A percentile compares a stretch with the other conserved stretches of the same genome.
Evolutionary conservation across 1,140 invertebrate species (phyloP).

Genomic region (Drosophila orena): DNA sequence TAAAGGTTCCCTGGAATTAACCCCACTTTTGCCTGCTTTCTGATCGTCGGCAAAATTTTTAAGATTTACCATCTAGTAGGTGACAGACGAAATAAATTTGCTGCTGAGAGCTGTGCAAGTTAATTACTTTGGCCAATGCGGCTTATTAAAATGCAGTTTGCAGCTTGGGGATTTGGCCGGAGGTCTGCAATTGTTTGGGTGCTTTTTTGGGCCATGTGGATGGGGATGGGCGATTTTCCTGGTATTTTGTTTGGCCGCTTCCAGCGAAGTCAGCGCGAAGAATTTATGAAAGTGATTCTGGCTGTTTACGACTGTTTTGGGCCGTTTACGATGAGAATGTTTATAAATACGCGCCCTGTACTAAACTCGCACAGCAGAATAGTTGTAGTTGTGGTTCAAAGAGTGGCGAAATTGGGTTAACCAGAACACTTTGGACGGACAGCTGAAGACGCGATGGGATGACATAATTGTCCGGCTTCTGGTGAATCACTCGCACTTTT

Average conservation of each 20-base stretch:
- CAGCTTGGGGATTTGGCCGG: background rate
- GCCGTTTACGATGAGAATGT: constrained; percentile 52
- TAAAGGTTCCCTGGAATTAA: too few species aligned
- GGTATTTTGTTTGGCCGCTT: constrained; percentile 33
- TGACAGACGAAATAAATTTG: constrained; percentile 34
- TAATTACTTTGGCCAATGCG: constrained; percentile 17
- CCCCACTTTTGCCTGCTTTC: background rate
- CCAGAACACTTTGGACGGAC: constrained; percentile 11
- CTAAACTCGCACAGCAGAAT: background rate
- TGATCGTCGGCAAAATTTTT: constrained; percentile 20
- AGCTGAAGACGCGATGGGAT: background rate
- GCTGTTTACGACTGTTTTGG: constrained; percentile 49
- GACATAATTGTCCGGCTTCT: constrained; percentile 13
- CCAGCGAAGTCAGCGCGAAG: constrained; percentile 63
- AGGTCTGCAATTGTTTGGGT: background rate
- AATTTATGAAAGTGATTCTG: constrained; percentile 55
- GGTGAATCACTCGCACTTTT: constrained; percentile 7
- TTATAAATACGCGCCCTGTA: constrained; percentile 55
- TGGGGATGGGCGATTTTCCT: constrained; percentile 26
- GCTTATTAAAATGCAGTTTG: background rate
- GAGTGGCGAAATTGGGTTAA: constrained; percentile 20
- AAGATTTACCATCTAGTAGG: constrained; percentile 15
- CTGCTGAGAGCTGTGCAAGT: constrained; percentile 14
- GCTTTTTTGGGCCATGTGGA: constrained; percentile 28
- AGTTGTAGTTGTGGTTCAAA: constrained; percentile 1